phyloP scores from a whole-genome alignment of 2,797 vertebrate species.

The Pangasius djambal region DNA sequence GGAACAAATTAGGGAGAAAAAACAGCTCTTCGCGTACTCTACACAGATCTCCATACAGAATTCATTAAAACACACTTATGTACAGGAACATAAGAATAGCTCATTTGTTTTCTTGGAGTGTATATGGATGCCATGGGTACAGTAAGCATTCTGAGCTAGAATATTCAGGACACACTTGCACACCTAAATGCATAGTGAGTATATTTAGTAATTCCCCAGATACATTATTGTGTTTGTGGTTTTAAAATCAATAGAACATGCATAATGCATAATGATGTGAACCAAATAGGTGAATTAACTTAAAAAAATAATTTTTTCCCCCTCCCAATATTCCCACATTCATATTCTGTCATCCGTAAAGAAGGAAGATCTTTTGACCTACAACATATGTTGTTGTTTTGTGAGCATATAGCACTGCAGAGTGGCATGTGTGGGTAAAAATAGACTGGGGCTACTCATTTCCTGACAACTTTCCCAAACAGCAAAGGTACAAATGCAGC shows the following conservation, averaged over 20 bases:
- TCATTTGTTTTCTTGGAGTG: not conserved
- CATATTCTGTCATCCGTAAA: not conserved
- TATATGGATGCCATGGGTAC: not conserved
- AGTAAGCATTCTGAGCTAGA: not conserved
- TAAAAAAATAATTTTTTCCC: not conserved
- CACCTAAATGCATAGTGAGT: not conserved
- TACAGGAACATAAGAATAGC: not conserved
- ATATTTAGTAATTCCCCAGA: not conserved
- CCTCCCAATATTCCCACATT: not conserved
- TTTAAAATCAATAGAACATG: not conserved
- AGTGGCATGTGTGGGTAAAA: not conserved
- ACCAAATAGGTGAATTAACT: not conserved
- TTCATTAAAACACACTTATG: not conserved
- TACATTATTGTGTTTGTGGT: not conserved
- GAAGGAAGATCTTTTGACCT: not conserved
- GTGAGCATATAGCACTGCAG: not conserved
- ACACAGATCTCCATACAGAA: not conserved
- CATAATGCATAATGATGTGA: not conserved
- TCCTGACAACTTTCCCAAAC: constrained; percentile 35
- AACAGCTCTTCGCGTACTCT: not conserved
- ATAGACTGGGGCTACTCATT: constrained; percentile 10
- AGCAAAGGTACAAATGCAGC: constrained; percentile 37
- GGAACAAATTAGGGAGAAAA: not conserved
- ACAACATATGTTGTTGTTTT: not conserved
- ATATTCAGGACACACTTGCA: not conserved